A percentile compares a stretch with the other conserved stretches of the same genome.
phyloP scores from a whole-genome alignment of 1,140 invertebrate species.

The Brachionus angularis region DNA sequence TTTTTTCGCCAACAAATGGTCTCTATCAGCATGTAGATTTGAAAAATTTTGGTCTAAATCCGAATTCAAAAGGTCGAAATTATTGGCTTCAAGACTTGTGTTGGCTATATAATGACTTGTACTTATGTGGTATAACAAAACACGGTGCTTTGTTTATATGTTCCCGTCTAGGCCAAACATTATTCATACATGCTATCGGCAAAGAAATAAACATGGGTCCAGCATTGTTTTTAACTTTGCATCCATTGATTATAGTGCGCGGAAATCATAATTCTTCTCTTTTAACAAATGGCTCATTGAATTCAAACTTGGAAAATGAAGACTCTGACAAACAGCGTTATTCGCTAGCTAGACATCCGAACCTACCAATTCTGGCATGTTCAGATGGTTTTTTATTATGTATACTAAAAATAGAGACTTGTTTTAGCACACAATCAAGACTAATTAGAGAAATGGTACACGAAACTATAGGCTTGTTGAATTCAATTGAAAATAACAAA shows the following conservation, averaged over 20 bases:
- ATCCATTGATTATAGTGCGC: constrained; percentile 52
- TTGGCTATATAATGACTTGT: constrained; percentile 55
- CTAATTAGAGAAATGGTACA: constrained; percentile 16
- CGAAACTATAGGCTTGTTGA: constrained; percentile 9
- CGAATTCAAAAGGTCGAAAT: constrained; percentile 47
- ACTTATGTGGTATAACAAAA: constrained; percentile 52
- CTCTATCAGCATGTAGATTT: constrained; percentile 49
- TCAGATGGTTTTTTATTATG: constrained; percentile 57
- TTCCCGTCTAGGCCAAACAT: constrained; percentile 53
- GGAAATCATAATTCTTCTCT: neutral
- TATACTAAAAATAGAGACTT: constrained; percentile 40
- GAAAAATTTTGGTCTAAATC: constrained; percentile 50
- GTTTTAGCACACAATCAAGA: constrained; percentile 4
- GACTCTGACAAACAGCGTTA: constrained; percentile 50
- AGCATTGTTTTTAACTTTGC: constrained; percentile 52
- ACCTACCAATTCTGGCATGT: constrained; percentile 53
- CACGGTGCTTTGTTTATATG: constrained; percentile 52
- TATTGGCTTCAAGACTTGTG: constrained; percentile 54
- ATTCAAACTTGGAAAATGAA: constrained; percentile 42
- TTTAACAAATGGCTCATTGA: constrained; percentile 11
- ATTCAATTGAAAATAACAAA: constrained; percentile 5
- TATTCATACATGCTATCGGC: constrained; percentile 50
- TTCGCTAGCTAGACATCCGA: constrained; percentile 53
- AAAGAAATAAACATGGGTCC: constrained; percentile 53
- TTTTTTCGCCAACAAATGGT: constrained; percentile 52